These are phyloP conservation scores for Cheilosia scutellata DNA, from an alignment of 2,888 invertebrate genomes.

Conservation along the genomic window DNA sequence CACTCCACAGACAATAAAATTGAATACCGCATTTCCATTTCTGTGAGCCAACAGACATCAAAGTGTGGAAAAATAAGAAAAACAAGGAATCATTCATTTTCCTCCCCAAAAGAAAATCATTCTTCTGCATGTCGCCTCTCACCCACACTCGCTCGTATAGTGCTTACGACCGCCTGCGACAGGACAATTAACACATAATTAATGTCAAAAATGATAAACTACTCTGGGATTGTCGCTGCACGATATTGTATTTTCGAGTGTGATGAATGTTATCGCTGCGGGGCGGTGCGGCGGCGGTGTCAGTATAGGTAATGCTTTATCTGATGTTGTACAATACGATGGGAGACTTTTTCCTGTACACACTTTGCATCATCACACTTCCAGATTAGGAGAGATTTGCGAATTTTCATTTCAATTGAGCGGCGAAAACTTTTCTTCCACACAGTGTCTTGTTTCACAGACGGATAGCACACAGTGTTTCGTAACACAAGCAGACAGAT, in stretches of 20 bases:
- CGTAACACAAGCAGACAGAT: conserved; percentile 1
- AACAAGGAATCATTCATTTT: conserved; percentile 23
- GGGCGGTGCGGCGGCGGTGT: background rate
- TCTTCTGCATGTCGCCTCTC: conserved; percentile 26
- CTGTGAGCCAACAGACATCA: conserved; percentile 7
- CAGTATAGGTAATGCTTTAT: no score
- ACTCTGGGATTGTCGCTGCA: conserved; percentile 50
- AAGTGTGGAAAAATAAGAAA: background rate
- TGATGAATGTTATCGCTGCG: conserved; percentile 53
- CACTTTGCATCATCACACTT: background rate
- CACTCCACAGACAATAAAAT: conserved; percentile 44
- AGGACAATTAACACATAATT: conserved; percentile 75
- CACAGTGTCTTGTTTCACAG: background rate
- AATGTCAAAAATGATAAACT: conserved; percentile 74
- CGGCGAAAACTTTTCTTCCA: conserved; percentile 11
- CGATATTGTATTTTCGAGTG: conserved; percentile 41
- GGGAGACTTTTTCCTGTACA: no score
- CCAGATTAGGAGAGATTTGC: conserved; percentile 45
- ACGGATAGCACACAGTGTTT: background rate
- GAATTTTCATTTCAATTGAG: conserved; percentile 54
- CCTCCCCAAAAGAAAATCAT: conserved; percentile 33
- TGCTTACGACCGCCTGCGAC: conserved; percentile 50
- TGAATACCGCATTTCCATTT: conserved; percentile 25
- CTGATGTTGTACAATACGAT: no score
- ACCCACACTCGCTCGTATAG: conserved; percentile 28